Base-by-base conservation (phyloP, 2,888 invertebrate species). In the Aleiodes testaceus region DNA sequence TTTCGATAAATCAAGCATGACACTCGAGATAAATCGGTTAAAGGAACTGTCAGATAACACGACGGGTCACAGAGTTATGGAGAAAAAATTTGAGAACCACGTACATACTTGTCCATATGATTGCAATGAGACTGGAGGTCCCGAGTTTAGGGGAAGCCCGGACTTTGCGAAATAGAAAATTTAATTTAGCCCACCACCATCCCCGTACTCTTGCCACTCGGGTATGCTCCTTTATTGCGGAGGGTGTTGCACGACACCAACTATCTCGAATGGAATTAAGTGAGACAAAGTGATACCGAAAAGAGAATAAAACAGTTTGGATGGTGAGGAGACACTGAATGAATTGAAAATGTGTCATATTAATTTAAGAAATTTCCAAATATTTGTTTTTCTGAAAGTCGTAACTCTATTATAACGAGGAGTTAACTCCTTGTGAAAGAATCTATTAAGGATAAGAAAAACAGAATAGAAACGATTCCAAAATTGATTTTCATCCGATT, bases 121-220 rank as follows among this genome's bases (percentile, higher is more conserved):
- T 80, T 79, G 78, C 78, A 78, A 77, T 77, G 74, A 66, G 74
- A 75, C 72, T 74, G 66, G 70, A 52, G 73, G 69, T 69, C 65
- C 72, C 76, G 75, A 80, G 80, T 80, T 79, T 80, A 78, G 77
- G 75, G 73, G 73, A 75, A 77, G 72, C 76, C 75, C 75, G 77
- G 36, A 59, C 59, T 18, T 81, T 81, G 78, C 79, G 80, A 83
- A 83, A 85, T 81, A 80, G 80, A 80, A 82, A 85, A 84, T 83
- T 81, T 80, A 81, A 82, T 82, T 81, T 81, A 79, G 76, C 79
- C 77, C 78, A 78, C 79, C n/a, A n/a, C 80, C 79, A 9, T 45
- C 76, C 75, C 78, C 76, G 72, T 72, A 74, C 70, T 44, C n/a
- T 45, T 22, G 63, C 73, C 72, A 75, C 70, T 55, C 72, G 71